These are phyloP conservation scores for Dendroctonus ponderosae DNA, from an alignment of 1,140 invertebrate genomes.

Conservation along the genomic window DNA sequence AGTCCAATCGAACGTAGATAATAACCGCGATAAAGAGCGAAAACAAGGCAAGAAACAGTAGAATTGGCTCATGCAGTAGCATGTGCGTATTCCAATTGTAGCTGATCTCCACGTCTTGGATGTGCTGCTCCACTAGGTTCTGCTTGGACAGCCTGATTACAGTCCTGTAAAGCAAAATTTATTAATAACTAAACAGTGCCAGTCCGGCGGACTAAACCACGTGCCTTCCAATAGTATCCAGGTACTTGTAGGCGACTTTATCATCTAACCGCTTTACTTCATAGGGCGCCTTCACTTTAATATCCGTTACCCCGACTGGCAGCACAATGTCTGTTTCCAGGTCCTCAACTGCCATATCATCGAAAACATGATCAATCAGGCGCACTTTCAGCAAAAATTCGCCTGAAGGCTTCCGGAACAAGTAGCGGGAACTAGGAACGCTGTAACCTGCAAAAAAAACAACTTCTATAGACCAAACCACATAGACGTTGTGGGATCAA, in stretches of 20 bases:
- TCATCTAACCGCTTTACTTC: slow-evolving; percentile 72
- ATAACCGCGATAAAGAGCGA: slow-evolving; percentile 89
- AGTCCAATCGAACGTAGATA: slow-evolving; percentile 92
- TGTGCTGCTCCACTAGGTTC: slow-evolving; percentile 95
- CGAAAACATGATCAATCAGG: slow-evolving; percentile 92
- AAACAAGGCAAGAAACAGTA: slow-evolving; percentile 87
- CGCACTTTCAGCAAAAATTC: slow-evolving; percentile 89
- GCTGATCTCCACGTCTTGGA: slow-evolving; percentile 84
- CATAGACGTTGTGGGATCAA: neutral
- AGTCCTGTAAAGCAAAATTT: slow-evolving; percentile 55
- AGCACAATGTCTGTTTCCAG: slow-evolving; percentile 88
- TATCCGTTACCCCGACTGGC: slow-evolving; percentile 85
- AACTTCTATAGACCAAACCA: neutral
- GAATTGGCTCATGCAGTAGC: slow-evolving; percentile 89
- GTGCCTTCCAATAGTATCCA: slow-evolving; percentile 83
- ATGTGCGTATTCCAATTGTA: slow-evolving; percentile 84
- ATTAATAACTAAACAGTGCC: neutral
- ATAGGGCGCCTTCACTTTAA: slow-evolving; percentile 84
- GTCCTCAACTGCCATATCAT: slow-evolving; percentile 94
- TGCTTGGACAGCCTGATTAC: slow-evolving; percentile 83
- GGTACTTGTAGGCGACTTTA: slow-evolving; percentile 85
- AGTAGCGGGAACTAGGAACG: slow-evolving; percentile 94
- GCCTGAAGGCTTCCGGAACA: slow-evolving; percentile 70
- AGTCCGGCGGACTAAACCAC: neutral
- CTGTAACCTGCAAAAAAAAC: slow-evolving; percentile 75